These are phyloP conservation scores for Abscondita cerata DNA, from an alignment of 2,888 invertebrate species.

Conservation along the genomic window DNA sequence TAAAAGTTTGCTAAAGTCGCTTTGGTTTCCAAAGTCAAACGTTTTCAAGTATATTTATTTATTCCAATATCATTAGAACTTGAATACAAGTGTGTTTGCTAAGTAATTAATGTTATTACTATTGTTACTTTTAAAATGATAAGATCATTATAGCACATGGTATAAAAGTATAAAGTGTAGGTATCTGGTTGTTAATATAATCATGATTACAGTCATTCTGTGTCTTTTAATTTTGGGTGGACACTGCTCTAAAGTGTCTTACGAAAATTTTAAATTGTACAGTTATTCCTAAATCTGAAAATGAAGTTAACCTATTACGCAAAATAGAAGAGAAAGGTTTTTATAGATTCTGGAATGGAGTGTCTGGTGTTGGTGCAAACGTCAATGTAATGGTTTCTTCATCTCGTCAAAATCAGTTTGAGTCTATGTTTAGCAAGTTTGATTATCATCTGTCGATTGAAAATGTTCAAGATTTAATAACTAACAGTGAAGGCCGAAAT, in stretches of 20 bases:
- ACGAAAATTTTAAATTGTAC: conserved; percentile 49
- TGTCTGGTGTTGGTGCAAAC: conserved; percentile 52
- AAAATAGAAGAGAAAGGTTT: conserved; percentile 1
- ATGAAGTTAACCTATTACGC: conserved; percentile 4
- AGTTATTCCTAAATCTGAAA: conserved; percentile 44
- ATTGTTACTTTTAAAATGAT: too few species aligned
- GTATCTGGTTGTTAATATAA: too few species aligned
- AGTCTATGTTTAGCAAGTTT: conserved; percentile 57
- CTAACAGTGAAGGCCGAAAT: conserved; percentile 57
- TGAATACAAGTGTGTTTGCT: too few species aligned
- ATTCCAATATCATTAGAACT: too few species aligned
- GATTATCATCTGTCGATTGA: conserved; percentile 60
- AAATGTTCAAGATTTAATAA: conserved; percentile 65
- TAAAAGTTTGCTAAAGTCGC: too few species aligned
- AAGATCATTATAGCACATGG: too few species aligned
- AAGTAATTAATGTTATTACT: too few species aligned
- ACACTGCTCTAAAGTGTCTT: conserved; percentile 14
- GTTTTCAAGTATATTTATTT: too few species aligned
- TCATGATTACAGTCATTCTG: too few species aligned
- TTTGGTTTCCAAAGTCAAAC: too few species aligned
- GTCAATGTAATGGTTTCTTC: conserved; percentile 69
- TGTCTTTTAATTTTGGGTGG: too few species aligned
- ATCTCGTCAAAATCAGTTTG: conserved; percentile 58
- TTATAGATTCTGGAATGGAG: conserved; percentile 57
- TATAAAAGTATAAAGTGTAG: too few species aligned